Evolutionary conservation across 2,113 vertebrate species (phyloP).

Genomic region (Pteruthius melanotis): DNA sequence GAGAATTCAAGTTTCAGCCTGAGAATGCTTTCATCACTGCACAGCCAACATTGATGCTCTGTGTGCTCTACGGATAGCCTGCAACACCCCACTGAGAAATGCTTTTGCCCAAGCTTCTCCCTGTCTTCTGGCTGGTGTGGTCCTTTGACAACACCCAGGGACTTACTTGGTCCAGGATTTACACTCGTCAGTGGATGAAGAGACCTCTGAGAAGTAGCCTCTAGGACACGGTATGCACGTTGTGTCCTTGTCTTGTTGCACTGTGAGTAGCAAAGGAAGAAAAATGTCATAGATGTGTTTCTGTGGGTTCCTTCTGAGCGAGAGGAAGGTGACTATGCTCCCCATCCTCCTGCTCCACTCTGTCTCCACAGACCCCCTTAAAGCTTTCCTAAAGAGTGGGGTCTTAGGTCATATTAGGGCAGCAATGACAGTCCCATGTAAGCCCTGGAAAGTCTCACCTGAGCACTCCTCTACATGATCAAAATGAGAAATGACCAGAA

Average conservation of each 20-base stretch:
- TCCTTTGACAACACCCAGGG: background rate
- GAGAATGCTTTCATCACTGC: background rate
- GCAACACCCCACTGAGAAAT: background rate
- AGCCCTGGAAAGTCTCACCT: background rate
- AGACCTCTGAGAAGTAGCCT: conserved; percentile 82
- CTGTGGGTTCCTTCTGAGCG: background rate
- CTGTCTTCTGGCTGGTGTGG: background rate
- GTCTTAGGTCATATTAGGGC: background rate
- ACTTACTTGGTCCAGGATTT: conserved; percentile 91
- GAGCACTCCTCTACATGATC: background rate
- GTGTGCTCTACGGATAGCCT: background rate
- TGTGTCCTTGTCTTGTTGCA: conserved; percentile 73
- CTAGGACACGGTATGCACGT: conserved; percentile 71
- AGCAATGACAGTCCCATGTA: background rate
- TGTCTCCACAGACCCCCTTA: rapidly evolving
- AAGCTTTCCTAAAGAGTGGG: background rate
- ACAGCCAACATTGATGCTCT: background rate
- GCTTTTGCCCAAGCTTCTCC: background rate
- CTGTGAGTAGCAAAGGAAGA: conserved; percentile 56
- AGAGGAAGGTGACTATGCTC: background rate
- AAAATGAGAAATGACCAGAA: background rate
- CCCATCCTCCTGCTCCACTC: background rate
- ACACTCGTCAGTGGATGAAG: conserved; percentile 77
- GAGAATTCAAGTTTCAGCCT: background rate
- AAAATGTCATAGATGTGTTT: background rate